Evolutionary conservation across 2,888 invertebrate genomes (phyloP), one percentile per base, ranked within the genome.

Genomic region (Fabriciana adippe): DNA sequence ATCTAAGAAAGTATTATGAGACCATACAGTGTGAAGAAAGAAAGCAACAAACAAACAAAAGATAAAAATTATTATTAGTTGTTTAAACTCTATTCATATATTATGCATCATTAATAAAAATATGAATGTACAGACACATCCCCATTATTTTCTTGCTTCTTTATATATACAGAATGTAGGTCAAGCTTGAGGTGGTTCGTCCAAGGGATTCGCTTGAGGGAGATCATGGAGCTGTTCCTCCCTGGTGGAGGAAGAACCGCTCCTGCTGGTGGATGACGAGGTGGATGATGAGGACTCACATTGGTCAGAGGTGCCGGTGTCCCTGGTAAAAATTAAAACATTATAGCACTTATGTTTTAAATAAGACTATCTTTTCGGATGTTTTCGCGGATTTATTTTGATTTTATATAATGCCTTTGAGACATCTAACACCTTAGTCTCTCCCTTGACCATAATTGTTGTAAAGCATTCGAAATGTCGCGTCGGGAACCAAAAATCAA

Each of bases 121-220:
- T 4, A 53, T 4, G 14, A 3, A 53, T 53, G 16, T 14, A 53
- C 26, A 21, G 14, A 18, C 53, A 53, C 6, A 35, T 35, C 8
- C 1, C 35, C 3, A 41, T 41, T 41, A 41, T 2, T 11, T 41
- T 41, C 35, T 50, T 16, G 50, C 48, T 50, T 50, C 14, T 16
- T 50, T 50, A 50, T 50, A n/a, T 50, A n/a, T 50, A 50, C 50
- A 50, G n/a, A 18, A 50, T 6, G 35, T 50, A 8, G 5, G 87
- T 92, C 90, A 93, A 75, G 93, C 93, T 64, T 93, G 93, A 41
- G 93, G 92, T 8, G 93, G 93, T 68, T 93, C 93, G 74, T 93
- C 93, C 1, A 90, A 74, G 0, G 91, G 87, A 73, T 84, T 90
- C 64, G 93, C 90, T 14, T 87, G 87, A 0, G 92, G 92, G 6